Base-by-base conservation (phyloP, 1,140 invertebrate species). In the Periplaneta americana region DNA sequence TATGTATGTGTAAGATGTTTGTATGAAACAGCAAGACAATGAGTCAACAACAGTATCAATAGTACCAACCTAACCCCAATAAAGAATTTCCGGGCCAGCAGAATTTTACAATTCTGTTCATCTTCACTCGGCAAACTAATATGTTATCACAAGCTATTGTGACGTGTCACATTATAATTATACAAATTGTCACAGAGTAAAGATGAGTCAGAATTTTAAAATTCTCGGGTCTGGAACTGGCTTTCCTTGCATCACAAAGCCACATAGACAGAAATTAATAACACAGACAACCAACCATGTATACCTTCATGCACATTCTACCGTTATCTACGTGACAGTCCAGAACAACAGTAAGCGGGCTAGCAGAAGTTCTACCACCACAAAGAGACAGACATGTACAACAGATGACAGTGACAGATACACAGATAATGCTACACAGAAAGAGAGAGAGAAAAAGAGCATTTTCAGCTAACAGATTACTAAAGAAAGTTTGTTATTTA, bases 381-480 rank as follows among this genome's bases (percentile, higher is more conserved):
- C 48, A 28, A n/a, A n/a, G 22, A n/a, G 22, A 66, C 48, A 66
- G 48, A 66, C 48, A 66, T 13, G 13, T 48, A 48, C 39, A 48
- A 48, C 11, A 48, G 39, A 22, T 48, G 39, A 48, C 39, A 48
- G 39, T 48, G 15, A 48, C 0, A 48, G 15, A 48, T 18, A 48
- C 48, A 66, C 1, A 66, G 48, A 66, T 66, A 66, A 66, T 66
- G 22, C 48, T 28, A 28, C 48, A 66, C 0, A 66, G n/a, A 66
- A 13, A 83, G 80, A 83, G 78, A 82, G 79, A 83, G 32, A 82
- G 82, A n/a, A n/a, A 39, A 17, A 39, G 37, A 66, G 22, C 4
- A 66, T n/a, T 66, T 66, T 66, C 48, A 66, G 22, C 31, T 36
- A 78, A 48, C 77, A 39, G 77, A 78, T 37, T 78, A 32, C 28